A percentile compares a stretch with the other conserved stretches of the same genome.
Evolutionary conservation across 1,140 invertebrate genomes (phyloP).

Genomic region (Zaprionus inermis): DNA sequence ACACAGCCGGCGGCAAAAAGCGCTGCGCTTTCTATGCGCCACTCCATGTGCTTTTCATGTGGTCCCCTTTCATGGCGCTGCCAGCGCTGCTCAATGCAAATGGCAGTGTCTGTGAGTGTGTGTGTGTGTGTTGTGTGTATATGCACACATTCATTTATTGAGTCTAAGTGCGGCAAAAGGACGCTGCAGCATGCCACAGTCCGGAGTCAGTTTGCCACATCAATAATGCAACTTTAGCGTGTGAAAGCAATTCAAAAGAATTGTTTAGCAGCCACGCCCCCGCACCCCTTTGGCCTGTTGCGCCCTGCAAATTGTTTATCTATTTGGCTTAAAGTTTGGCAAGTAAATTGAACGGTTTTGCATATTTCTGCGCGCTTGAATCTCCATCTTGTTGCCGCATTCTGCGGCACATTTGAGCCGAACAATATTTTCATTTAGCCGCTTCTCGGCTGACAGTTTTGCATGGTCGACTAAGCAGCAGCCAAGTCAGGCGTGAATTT

Average conservation of each 20-base stretch:
- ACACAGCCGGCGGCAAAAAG: conserved; percentile 27
- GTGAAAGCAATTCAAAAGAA: neutral
- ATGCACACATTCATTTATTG: conserved; percentile 41
- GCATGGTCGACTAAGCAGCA: conserved; percentile 60
- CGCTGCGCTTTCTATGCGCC: conserved; percentile 28
- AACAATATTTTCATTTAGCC: conserved; percentile 43
- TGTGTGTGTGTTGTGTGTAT: neutral
- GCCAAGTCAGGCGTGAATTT: conserved; percentile 73
- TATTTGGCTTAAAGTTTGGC: conserved; percentile 4
- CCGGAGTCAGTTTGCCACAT: conserved; percentile 17
- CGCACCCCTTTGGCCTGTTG: neutral
- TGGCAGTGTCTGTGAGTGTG: neutral
- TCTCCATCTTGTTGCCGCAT: conserved; percentile 1
- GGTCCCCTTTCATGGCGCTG: conserved; percentile 10
- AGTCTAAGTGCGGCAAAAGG: conserved; percentile 18
- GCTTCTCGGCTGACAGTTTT: conserved; percentile 42
- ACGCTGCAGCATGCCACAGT: too few species aligned
- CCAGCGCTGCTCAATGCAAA: conserved; percentile 15
- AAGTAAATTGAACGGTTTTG: conserved; percentile 7
- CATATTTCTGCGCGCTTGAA: conserved; percentile 10
- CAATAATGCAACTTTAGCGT: conserved; percentile 39
- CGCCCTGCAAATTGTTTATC: conserved; percentile 14
- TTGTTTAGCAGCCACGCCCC: neutral
- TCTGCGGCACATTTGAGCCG: conserved; percentile 37
- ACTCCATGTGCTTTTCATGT: conserved; percentile 22